These are phyloP conservation scores for Gobiocypris rarus DNA, from an alignment of 2,113 vertebrate genomes.

Conservation along the genomic window DNA sequence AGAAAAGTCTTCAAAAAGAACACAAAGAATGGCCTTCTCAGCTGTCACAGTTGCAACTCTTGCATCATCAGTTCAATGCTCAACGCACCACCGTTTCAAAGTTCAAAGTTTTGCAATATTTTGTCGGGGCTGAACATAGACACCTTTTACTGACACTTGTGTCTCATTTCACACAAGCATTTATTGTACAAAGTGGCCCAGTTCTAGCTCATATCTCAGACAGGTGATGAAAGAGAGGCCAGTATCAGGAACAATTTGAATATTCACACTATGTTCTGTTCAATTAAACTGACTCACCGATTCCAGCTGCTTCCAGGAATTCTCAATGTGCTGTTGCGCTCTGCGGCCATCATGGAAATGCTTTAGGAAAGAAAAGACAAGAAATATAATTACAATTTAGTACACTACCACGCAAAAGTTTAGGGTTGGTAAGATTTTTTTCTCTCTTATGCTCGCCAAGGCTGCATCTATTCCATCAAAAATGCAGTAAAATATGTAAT, in stretches of 20 bases:
- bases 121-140: too few species aligned
- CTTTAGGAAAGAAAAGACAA: conserved; percentile 68
- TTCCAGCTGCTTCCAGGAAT: conserved; percentile 97
- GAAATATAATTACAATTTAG: neutral
- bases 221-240: neutral
- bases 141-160: neutral
- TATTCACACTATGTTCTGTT: conserved; percentile 3
- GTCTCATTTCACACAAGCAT: neutral
- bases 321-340: conserved; percentile 95
- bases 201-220: conserved; percentile 2
- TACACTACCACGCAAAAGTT: neutral
- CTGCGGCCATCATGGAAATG: conserved; percentile 96
- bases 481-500: neutral
- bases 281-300: conserved; percentile 79
- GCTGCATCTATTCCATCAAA: neutral
- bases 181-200: neutral
- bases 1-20: too few species aligned
- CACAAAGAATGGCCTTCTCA: too few species aligned
- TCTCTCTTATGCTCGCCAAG: neutral
- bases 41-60: too few species aligned
- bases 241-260: conserved; percentile 1
- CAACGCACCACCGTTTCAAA: too few species aligned
- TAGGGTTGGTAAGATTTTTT: neutral
- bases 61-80: too few species aligned
- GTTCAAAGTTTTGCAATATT: too few species aligned